Conservation (phyloP, 2,113 vertebrate genomes). For the Nyctereutes procyonoides region DNA sequence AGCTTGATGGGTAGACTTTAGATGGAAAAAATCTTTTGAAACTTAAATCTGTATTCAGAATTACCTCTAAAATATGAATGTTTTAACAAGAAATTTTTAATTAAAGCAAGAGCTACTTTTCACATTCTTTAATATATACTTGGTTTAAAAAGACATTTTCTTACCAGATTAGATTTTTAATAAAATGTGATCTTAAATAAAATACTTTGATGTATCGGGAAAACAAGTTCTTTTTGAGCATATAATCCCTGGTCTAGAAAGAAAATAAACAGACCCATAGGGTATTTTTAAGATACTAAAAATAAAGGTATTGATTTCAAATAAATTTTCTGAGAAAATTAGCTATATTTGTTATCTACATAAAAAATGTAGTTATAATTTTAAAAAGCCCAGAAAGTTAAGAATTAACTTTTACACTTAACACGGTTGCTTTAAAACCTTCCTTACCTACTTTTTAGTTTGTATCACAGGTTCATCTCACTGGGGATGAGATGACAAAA, state of each 20-base stretch:
- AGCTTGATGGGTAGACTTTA: conserved; percentile 62
- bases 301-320: not conserved
- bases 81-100: conserved; percentile 33
- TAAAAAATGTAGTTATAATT: not conserved
- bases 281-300: not conserved
- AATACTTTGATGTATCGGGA: not conserved
- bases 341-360: not conserved
- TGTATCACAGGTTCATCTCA: not conserved
- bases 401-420: not conserved
- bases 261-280: not conserved
- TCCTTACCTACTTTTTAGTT: not conserved
- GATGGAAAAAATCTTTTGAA: conserved; percentile 45
- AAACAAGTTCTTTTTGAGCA: not conserved
- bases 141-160: not conserved
- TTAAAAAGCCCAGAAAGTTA: not conserved
- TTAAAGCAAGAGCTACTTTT: not conserved
- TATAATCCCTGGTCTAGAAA: not conserved
- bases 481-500: conserved; percentile 24
- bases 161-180: conserved; percentile 40
- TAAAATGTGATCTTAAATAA: conserved; percentile 54
- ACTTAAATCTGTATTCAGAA: not conserved
- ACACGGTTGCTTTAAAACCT: not conserved
- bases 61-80: not conserved
- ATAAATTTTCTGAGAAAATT: not conserved
- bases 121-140: conserved; percentile 18